Conservation (phyloP, 2,797 vertebrate genomes). For the Erethizon dorsatum region DNA sequence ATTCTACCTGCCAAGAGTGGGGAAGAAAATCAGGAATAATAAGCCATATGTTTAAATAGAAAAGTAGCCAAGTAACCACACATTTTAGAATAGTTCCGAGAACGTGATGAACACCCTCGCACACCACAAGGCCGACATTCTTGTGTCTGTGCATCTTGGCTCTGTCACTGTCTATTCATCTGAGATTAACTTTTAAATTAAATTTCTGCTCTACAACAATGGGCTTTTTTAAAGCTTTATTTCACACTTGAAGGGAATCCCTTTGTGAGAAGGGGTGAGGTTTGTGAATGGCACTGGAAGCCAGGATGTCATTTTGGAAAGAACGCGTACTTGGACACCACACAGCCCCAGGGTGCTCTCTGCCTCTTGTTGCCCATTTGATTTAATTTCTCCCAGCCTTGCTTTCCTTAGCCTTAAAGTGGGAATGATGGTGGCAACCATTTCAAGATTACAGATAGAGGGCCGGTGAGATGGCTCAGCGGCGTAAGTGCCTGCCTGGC, state of each 20-base stretch:
- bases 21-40: background rate
- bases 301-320: background rate
- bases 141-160: background rate
- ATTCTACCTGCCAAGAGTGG: background rate
- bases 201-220: background rate
- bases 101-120: too few species aligned
- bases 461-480: too few species aligned
- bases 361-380: background rate
- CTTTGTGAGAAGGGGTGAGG: background rate
- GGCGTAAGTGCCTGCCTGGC: too few species aligned
- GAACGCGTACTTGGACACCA: background rate
- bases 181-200: background rate
- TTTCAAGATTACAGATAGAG: background rate
- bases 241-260: background rate
- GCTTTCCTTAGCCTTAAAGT: background rate
- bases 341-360: background rate
- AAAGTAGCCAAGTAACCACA: background rate
- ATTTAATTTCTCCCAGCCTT: background rate
- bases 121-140: rapidly evolving
- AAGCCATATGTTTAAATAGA: background rate
- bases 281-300: background rate
- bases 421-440: background rate
- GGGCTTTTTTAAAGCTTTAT: background rate
- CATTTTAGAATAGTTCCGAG: background rate
- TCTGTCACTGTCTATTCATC: background rate